A percentile compares a stretch with the other conserved stretches of the same genome.
Evolutionary conservation across 35 echinoderm and acorn worm species (phyloP).

Genomic region (Lytechinus pictus): DNA sequence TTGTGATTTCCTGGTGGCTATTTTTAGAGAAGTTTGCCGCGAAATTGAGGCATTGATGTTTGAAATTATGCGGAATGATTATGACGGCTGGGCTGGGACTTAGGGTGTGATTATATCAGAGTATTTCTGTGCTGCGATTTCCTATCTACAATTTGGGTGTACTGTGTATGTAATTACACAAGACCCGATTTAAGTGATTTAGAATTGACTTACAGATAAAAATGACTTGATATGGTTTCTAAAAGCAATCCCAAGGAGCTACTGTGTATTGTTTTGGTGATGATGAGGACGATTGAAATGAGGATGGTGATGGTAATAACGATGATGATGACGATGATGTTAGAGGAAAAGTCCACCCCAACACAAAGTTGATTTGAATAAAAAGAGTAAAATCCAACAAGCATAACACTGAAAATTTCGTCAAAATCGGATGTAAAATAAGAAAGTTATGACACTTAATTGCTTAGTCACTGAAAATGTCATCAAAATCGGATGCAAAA

Average conservation of each 20-base stretch:
- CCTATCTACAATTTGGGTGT: neutral
- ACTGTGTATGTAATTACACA: neutral
- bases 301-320: no score
- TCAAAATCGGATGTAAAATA: no score
- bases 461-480: no score
- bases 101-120: neutral
- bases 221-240: neutral
- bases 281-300: no score
- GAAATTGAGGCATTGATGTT: slow-evolving; percentile 4
- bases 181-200: neutral
- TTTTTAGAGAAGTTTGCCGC: neutral
- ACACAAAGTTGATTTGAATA: no score
- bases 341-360: no score
- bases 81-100: neutral
- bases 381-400: no score
- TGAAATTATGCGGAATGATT: neutral
- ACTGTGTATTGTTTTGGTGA: neutral
- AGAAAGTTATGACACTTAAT: no score
- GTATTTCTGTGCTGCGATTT: neutral
- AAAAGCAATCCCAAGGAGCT: neutral
- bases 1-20: slow-evolving; percentile 1
- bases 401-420: no score
- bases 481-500: no score
- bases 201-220: neutral
- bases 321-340: no score